Conservation (phyloP, 2,113 vertebrate species). For the Anser brachyrhynchus region DNA sequence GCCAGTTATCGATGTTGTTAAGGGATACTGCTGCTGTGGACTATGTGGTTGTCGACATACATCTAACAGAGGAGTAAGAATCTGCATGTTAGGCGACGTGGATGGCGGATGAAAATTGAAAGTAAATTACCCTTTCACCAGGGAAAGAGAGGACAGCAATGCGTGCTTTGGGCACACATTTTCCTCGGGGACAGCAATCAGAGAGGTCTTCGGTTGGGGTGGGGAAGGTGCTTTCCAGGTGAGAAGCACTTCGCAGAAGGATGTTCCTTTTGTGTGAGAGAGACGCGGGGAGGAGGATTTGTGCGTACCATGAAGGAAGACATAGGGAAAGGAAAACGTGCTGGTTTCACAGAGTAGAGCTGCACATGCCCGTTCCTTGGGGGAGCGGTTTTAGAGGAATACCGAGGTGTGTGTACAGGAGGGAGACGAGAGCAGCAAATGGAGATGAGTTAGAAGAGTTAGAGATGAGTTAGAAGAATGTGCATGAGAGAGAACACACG, state of each 20-base stretch:
- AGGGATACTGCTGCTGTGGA: not conserved
- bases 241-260: not conserved
- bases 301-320: accelerated
- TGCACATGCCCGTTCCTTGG: accelerated
- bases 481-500: accelerated
- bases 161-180: accelerated
- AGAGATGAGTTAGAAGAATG: too few relatives aligned
- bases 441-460: too few relatives aligned
- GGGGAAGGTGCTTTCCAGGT: not conserved
- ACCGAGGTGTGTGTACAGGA: accelerated
- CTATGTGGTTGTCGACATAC: accelerated
- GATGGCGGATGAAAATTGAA: not conserved
- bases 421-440: not conserved
- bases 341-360: not conserved
- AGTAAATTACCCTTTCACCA: not conserved
- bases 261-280: not conserved
- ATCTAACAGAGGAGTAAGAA: not conserved
- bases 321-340: not conserved
- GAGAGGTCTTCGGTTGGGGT: not conserved
- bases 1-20: too few relatives aligned
- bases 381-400: not conserved
- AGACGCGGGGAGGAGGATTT: not conserved
- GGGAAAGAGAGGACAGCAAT: not conserved
- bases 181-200: too few relatives aligned
- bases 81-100: not conserved